Conservation (phyloP, 2,113 vertebrate species). For the Sinocyclocheilus anophthalmus region DNA sequence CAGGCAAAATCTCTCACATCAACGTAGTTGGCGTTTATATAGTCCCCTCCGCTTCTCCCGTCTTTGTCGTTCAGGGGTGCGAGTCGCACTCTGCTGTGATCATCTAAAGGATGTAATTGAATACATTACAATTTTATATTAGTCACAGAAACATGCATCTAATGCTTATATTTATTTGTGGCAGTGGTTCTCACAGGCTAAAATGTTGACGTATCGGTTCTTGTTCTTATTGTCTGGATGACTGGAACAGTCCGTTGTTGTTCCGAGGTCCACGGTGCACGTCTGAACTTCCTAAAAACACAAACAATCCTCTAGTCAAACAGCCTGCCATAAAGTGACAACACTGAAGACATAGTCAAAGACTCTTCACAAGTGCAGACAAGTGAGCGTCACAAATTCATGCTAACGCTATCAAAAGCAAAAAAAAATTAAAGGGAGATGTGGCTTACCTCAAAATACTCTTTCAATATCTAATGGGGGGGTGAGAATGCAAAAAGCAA, state of each 20-base stretch:
- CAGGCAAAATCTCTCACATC: constrained; percentile 80
- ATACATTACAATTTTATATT: neutral
- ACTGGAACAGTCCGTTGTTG: constrained; percentile 89
- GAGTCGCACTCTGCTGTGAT: constrained; percentile 92
- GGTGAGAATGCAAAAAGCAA: constrained; percentile 89
- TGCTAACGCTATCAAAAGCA: constrained; percentile 75
- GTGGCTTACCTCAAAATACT: constrained; percentile 96
- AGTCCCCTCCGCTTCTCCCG: constrained; percentile 83
- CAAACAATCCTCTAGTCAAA: neutral
- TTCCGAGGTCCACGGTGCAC: constrained; percentile 87
- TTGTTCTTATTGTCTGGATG: constrained; percentile 94
- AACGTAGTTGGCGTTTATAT: constrained; percentile 96
- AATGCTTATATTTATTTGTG: neutral
- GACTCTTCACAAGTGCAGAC: constrained; percentile 20
- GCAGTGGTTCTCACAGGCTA: constrained; percentile 85
- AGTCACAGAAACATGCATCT: neutral
- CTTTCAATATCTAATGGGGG: constrained; percentile 94
- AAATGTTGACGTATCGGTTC: constrained; percentile 93
- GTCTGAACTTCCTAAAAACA: constrained; percentile 86
- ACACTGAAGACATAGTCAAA: neutral
- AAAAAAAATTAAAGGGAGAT: constrained; percentile 72
- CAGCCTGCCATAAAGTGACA: neutral
- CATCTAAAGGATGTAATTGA: constrained; percentile 75
- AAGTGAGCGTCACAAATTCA: constrained; percentile 62
- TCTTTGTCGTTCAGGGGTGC: constrained; percentile 81